Evolutionary conservation across 2,797 vertebrate species (phyloP).

Genomic region (Scolopax bukidnonensis): DNA sequence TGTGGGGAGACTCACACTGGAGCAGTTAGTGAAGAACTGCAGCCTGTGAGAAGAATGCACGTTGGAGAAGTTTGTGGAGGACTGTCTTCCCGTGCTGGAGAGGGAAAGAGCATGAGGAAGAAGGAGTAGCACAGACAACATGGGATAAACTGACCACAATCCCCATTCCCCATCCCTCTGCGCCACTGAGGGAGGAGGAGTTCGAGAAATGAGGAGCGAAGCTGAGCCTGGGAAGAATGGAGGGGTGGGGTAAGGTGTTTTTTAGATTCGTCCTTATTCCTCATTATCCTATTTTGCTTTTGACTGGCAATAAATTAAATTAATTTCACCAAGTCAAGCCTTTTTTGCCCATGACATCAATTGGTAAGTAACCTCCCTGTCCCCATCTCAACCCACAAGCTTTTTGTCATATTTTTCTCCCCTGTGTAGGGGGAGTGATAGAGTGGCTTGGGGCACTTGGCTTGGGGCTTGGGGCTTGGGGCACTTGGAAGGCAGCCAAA

Average conservation of each 20-base stretch:
- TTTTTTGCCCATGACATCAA: neutral
- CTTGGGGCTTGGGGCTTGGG: no score
- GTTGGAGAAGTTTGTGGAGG: rapidly evolving
- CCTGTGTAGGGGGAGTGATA: neutral
- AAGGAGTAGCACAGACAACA: rapidly evolving
- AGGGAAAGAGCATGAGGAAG: neutral
- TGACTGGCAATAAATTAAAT: neutral
- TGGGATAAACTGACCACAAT: neutral
- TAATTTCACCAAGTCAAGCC: neutral
- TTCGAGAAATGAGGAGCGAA: neutral
- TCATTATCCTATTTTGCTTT: neutral
- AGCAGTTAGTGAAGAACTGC: neutral
- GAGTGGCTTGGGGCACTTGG: neutral
- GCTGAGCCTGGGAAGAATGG: neutral
- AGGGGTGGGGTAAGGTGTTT: rapidly evolving
- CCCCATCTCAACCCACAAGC: rapidly evolving
- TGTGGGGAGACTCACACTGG: rapidly evolving
- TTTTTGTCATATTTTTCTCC: neutral
- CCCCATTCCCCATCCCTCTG: neutral
- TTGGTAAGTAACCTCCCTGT: neutral
- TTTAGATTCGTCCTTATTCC: neutral
- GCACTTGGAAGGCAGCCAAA: neutral
- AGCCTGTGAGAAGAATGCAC: rapidly evolving
- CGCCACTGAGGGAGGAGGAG: rapidly evolving
- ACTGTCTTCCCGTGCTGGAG: rapidly evolving